These are phyloP conservation scores for Penelope pileata DNA, from an alignment of 2,113 vertebrate genomes.

Conservation along the genomic window DNA sequence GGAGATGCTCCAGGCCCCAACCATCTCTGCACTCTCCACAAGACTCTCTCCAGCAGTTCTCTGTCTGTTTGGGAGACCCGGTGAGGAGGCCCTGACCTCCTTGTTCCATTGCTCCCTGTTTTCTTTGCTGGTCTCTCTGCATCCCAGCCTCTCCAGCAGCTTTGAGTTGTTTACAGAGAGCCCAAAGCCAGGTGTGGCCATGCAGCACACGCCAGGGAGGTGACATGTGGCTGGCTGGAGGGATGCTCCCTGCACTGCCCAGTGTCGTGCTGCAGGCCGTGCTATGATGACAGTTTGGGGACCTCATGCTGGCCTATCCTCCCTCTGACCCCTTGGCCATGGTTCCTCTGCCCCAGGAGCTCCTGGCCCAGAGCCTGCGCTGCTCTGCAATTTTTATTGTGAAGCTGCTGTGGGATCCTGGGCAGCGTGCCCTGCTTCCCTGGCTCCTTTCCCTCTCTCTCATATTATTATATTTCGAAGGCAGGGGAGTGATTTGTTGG, in stretches of 20 bases:
- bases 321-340: fast-evolving
- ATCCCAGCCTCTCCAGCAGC: background rate
- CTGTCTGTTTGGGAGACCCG: too few species aligned
- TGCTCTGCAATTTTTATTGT: background rate
- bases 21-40: too few species aligned
- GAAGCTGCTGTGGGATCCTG: background rate
- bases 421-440: background rate
- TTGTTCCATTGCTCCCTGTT: too few species aligned
- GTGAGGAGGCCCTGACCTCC: too few species aligned
- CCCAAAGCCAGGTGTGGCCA: background rate
- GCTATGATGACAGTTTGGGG: too few species aligned
- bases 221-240: background rate
- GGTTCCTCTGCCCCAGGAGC: too few species aligned
- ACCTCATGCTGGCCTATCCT: too few species aligned
- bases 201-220: background rate
- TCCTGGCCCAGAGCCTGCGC: background rate
- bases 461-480: background rate
- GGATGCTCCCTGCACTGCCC: fast-evolving
- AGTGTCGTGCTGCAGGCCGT: fast-evolving
- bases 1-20: too few species aligned
- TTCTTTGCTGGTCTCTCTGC: background rate
- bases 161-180: fast-evolving
- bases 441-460: background rate
- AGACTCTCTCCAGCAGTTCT: too few species aligned
- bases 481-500: background rate